phyloP scores from a whole-genome alignment of 2,888 invertebrate genomes.

The Eudasyphora cyanicolor region DNA sequence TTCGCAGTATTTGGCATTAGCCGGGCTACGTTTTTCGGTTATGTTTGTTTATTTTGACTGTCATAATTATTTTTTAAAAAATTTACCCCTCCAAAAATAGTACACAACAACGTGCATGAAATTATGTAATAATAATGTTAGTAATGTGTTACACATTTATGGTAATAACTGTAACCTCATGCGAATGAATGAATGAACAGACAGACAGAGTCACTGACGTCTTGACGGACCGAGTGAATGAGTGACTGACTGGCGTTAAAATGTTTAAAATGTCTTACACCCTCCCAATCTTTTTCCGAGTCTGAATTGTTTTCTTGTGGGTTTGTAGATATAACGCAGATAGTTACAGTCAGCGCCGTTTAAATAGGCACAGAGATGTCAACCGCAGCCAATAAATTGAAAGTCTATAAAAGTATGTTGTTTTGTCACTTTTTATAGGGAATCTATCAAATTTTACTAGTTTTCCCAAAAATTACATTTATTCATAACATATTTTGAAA shows the following conservation, averaged over 20 bases:
- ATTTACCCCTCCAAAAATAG: conserved; percentile 2
- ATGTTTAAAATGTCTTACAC: conserved; percentile 28
- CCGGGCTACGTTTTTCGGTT: neutral
- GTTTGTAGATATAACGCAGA: neutral
- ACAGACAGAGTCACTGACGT: neutral
- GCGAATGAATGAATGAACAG: conserved; percentile 10
- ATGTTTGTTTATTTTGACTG: neutral
- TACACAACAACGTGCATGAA: conserved; percentile 22
- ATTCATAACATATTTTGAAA: too few relatives aligned
- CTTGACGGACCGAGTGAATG: neutral
- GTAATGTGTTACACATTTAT: conserved; percentile 59
- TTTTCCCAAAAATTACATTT: too few relatives aligned
- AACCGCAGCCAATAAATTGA: too few relatives aligned
- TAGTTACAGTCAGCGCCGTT: too few relatives aligned
- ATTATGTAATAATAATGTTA: conserved; percentile 54
- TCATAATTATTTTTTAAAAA: conserved; percentile 31
- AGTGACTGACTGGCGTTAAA: conserved; percentile 20
- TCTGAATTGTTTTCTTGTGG: neutral
- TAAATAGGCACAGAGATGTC: too few relatives aligned
- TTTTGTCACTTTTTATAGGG: too few relatives aligned
- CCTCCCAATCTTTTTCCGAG: neutral
- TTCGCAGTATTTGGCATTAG: neutral
- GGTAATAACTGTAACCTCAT: conserved; percentile 53
- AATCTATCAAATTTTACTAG: too few relatives aligned
- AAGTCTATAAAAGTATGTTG: too few relatives aligned